These are phyloP conservation scores for Mormyrops attenuatus DNA, from an alignment of 2,797 vertebrate species.

Conservation along the genomic window DNA sequence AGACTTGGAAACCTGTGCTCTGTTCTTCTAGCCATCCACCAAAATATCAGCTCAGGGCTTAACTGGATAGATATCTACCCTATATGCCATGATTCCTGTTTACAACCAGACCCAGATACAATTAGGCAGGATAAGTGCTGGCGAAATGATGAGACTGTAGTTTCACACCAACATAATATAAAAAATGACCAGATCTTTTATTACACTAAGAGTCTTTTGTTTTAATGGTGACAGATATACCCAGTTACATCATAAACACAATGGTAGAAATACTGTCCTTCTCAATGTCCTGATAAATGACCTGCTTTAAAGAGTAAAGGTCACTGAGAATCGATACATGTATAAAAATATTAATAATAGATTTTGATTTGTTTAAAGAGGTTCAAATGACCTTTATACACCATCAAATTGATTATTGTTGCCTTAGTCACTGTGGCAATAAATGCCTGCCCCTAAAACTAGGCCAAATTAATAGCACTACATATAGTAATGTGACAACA, in stretches of 20 bases:
- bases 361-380: slow-evolving; percentile 54
- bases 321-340: slow-evolving; percentile 54
- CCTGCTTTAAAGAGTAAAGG: slow-evolving; percentile 49
- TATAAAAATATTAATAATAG: slow-evolving; percentile 57
- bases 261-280: slow-evolving; percentile 42
- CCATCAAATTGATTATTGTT: slow-evolving; percentile 51
- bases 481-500: slow-evolving; percentile 24
- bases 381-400: slow-evolving; percentile 59
- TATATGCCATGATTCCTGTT: slow-evolving; percentile 11
- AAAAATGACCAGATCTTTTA: slow-evolving; percentile 17
- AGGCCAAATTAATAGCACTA: not conserved
- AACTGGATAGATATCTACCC: not conserved
- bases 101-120: slow-evolving; percentile 39
- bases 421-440: slow-evolving; percentile 30
- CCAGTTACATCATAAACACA: slow-evolving; percentile 40
- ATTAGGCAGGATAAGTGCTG: slow-evolving; percentile 14
- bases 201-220: slow-evolving; percentile 21
- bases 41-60: not conserved
- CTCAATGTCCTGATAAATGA: slow-evolving; percentile 50
- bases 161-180: slow-evolving; percentile 18
- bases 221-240: slow-evolving; percentile 46
- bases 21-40: not conserved
- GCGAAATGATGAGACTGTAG: slow-evolving; percentile 35
- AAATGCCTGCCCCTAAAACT: slow-evolving; percentile 25
- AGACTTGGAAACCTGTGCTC: not conserved